phyloP scores from a whole-genome alignment of 2,113 vertebrate species.

The Struthidea cinerea region DNA sequence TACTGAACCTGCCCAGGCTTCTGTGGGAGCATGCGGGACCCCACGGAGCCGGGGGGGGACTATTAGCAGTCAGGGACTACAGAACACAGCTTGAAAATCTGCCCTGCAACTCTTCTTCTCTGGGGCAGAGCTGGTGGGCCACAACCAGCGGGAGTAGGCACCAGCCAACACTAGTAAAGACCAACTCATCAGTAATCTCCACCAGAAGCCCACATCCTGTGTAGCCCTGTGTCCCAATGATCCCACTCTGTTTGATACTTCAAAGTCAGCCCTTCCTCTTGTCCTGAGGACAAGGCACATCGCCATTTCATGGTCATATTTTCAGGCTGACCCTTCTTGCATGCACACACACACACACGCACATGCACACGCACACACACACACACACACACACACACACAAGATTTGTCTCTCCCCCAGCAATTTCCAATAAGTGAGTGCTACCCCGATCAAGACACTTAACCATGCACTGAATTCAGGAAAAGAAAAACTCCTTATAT shows the following conservation, averaged over 20 bases:
- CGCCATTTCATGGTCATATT: neutral
- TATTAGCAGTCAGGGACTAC: neutral
- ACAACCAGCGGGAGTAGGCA: neutral
- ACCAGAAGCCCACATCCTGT: neutral
- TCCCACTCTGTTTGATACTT: neutral
- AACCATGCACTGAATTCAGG: neutral
- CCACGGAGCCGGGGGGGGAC: too few species aligned
- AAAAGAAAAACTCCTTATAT: neutral
- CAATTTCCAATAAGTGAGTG: neutral
- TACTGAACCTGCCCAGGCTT: too few species aligned
- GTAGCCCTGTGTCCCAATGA: accelerated
- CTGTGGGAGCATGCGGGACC: too few species aligned
- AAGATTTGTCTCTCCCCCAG: neutral
- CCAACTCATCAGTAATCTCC: neutral
- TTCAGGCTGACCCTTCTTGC: neutral
- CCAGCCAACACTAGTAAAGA: accelerated
- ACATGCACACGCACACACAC: too few species aligned
- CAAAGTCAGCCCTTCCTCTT: neutral
- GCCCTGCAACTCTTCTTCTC: neutral
- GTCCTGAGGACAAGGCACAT: accelerated
- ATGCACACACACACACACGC: accelerated
- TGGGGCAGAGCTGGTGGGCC: neutral
- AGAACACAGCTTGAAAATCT: neutral
- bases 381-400: accelerated
- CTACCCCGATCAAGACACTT: accelerated